phyloP scores from a whole-genome alignment of 2,113 vertebrate species.

The Paraplagusia blochii region DNA sequence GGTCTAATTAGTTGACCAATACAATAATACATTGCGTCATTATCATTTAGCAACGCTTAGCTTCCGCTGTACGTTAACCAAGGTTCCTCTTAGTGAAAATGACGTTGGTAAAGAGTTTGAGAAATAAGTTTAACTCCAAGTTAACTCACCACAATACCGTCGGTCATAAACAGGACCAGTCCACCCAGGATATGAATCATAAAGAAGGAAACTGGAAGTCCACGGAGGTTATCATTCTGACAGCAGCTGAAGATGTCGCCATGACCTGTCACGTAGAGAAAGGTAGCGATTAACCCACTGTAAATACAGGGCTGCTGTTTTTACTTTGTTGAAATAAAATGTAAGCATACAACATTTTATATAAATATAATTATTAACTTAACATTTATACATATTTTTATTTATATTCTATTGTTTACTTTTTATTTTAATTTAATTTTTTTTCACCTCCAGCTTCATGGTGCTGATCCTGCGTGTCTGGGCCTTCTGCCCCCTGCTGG shows the following conservation, averaged over 20 bases:
- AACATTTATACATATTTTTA: slow-evolving; percentile 28
- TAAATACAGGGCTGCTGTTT: neutral
- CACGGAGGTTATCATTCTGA: slow-evolving; percentile 81
- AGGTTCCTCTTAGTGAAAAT: too few species aligned
- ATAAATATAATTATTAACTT: slow-evolving; percentile 11
- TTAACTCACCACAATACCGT: slow-evolving; percentile 89
- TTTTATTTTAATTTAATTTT: neutral
- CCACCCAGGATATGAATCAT: slow-evolving; percentile 88
- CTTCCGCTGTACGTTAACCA: too few species aligned
- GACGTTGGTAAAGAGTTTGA: too few species aligned
- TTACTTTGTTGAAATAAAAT: neutral
- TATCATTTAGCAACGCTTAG: too few species aligned
- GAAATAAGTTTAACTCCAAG: slow-evolving; percentile 22
- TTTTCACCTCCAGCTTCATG: slow-evolving; percentile 60
- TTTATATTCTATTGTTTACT: slow-evolving; percentile 6
- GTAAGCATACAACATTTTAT: neutral
- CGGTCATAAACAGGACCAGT: slow-evolving; percentile 94
- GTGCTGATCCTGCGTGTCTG: slow-evolving; percentile 36
- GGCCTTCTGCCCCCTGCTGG: slow-evolving; percentile 59
- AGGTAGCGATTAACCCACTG: slow-evolving; percentile 26
- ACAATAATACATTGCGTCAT: too few species aligned
- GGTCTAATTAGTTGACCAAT: too few species aligned
- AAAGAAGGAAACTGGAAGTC: slow-evolving; percentile 87
- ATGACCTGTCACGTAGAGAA: slow-evolving; percentile 71
- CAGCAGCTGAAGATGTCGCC: slow-evolving; percentile 85